Base-by-base conservation (phyloP, 1,140 invertebrate species). In the Aphis craccivora region DNA sequence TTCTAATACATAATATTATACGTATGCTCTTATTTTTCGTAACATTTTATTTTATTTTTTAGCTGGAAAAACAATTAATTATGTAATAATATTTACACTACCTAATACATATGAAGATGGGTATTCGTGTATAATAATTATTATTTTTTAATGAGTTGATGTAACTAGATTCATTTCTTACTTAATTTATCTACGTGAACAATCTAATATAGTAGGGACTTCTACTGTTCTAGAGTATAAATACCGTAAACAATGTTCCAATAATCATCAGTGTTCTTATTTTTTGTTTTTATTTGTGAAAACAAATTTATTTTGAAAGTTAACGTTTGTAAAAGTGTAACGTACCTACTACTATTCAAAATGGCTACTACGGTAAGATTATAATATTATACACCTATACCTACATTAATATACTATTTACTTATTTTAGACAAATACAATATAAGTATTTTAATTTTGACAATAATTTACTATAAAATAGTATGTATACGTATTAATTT, bases 91-190 rank as follows among this genome's bases (percentile, higher is more conserved):
- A 76, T 76, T 18, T n/a, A 76, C 14, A 76, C 30, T n/a, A 45
- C 11, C 11, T 45, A n/a, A 76, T 20, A n/a, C n/a, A 76, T 76
- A 76, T n/a, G 4, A 35, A 76, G 60, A n/a, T n/a, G 55, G 8
- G 55, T 11, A 60, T 60, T 60, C 30, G 60, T 18, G 4, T 18
- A n/a, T n/a, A 76, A 76, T 76, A 18, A 35, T 76, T 1, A 76
- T 76, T 76, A 76, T 76, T 76, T 76, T n/a, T 76, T 76, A 76
- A 67, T 76, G 60, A 76, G n/a, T 14, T 76, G 60, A 76, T 76
- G 60, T n/a, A 76, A 76, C 30, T 76, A 0, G 60, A 76, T 76
- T 18, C 30, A 76, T 76, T 76, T 76, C 11, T 76, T 76, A n/a
- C 30, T 76, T 76, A 76, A 76, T 76, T 67, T 20, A 76, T 76